Evolutionary conservation across 2,888 invertebrate species (phyloP), one percentile per base, ranked within the genome.

Genomic region (Hesperia comma): DNA sequence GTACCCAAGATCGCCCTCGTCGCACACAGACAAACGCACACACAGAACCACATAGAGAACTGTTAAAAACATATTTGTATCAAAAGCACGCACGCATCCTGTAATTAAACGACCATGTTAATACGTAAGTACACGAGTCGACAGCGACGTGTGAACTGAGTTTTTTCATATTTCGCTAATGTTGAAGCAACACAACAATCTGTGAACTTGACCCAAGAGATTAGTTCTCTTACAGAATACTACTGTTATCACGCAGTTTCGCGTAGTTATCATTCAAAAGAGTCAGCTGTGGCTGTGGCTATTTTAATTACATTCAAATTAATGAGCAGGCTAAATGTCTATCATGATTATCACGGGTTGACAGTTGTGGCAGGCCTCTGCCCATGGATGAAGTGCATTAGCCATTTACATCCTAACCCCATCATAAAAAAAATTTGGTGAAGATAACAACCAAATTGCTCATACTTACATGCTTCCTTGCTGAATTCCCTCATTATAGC

Each of bases 171-270:
- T 87, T 91, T 91, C 78, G 90, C 91, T 88, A 88, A 87, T 84
- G 82, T 81, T 76, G 73, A 72, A 37, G 32, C 43, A 21, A 72
- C 75, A 69, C 73, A 77, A 88, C 85, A 85, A 70, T 70, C 72
- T 74, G 63, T 90, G 89, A 89, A 90, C 92, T 92, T 92, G 92
- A 92, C 90, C 92, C 77, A 26, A 26, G 77, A 77, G 89, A 91
- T 90, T 90, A 89, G 85, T 75, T 78, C 77, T 75, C 67, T 72
- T 70, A 74, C 71, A 69, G 40, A 67, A 60, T 63, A 68, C 68
- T 61, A 70, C 62, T 51, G 51, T 57, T 49, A 49, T 61, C 68
- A 55, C 46, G 49, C 57, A 67, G 56, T 21, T 69, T 63, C 64
- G 61, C 70, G 66, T 68, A 67, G 56, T 49, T 46, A 69, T 54